These are phyloP conservation scores for Denticeps clupeoides DNA, from an alignment of 2,797 vertebrate species.

Conservation along the genomic window DNA sequence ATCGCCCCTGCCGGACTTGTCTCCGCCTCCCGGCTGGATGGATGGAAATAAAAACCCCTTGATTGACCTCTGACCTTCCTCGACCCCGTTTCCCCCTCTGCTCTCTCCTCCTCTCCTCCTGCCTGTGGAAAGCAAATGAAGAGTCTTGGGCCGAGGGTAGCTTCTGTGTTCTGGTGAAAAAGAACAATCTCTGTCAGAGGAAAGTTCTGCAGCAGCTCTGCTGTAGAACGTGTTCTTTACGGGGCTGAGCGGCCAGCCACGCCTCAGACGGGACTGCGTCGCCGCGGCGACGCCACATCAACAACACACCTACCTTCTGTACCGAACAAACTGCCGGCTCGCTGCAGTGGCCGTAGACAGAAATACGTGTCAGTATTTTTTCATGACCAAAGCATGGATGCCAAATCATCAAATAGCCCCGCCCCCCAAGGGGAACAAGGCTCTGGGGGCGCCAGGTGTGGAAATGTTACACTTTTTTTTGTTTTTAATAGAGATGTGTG, in stretches of 20 bases:
- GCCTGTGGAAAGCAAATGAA: slow-evolving; percentile 97
- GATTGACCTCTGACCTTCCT: too few relatives aligned
- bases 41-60: too few relatives aligned
- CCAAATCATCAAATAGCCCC: slow-evolving; percentile 65
- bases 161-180: slow-evolving; percentile 99
- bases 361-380: slow-evolving; percentile 87
- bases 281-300: slow-evolving; percentile 74
- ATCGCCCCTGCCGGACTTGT: background rate
- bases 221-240: slow-evolving; percentile 98
- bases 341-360: slow-evolving; percentile 65
- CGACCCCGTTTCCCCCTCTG: background rate
- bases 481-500: slow-evolving; percentile 46
- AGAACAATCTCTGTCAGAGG: slow-evolving; percentile 98
- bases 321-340: slow-evolving; percentile 46
- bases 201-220: slow-evolving; percentile 98
- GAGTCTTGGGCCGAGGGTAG: slow-evolving; percentile 99
- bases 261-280: slow-evolving; percentile 77
- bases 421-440: too few relatives aligned
- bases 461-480: slow-evolving; percentile 72
- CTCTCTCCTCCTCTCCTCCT: slow-evolving; percentile 53
- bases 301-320: slow-evolving; percentile 98
- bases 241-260: slow-evolving; percentile 82
- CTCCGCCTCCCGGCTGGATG: slow-evolving; percentile 37
- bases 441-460: too few relatives aligned
- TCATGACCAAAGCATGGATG: slow-evolving; percentile 99